Evolutionary conservation across 1,140 invertebrate genomes (phyloP), one percentile per base, ranked within the genome.

Genomic region (Temnothorax curvispinosus): DNA sequence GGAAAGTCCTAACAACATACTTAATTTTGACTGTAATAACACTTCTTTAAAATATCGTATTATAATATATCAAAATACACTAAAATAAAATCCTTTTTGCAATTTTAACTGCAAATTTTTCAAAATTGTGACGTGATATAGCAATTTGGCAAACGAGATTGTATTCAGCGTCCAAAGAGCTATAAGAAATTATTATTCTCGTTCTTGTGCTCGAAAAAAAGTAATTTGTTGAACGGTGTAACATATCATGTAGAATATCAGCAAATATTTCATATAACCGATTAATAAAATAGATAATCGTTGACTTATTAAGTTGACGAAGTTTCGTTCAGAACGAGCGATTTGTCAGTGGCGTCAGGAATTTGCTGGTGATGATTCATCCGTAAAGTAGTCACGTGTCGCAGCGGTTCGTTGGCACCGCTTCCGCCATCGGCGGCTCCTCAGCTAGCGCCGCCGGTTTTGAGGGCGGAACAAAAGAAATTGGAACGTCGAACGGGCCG

Each of bases 401-500:
- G 44, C 58, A 86, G 75, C 81, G 74, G 81, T 90, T 89, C 86
- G 87, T 90, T 62, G 81, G 54, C 67, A 85, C 18, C 18, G 81
- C 7, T 85, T 76, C 21, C 52, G 41, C 35, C 13, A 27, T 76
- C 44, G 27, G 32, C 54, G 47, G 44, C 27, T 5, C 65, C 75
- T 81, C 88, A 91, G 89, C 90, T 27, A 27, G 27, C 27, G 27
- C 27, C 27, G 90, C 89, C 90, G 77, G 77, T 90, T 88, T 90
- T 87, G 87, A 88, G 87, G 84, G 77, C 77, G 84, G 62, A 88
- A 88, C 80, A 90, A 90, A 90, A 90, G 81, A 86, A 90, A 90
- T 85, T 88, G 76, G 90, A 90, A 52, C 90, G 65, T 32, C 21
- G 54, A 35, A 32, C 38, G 2, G 21, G 65, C 50, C 47, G 84